phyloP scores from a whole-genome alignment of 30 jellyfish, hydroid and myxozoan genomes.

The Chironex yamaguchii region DNA sequence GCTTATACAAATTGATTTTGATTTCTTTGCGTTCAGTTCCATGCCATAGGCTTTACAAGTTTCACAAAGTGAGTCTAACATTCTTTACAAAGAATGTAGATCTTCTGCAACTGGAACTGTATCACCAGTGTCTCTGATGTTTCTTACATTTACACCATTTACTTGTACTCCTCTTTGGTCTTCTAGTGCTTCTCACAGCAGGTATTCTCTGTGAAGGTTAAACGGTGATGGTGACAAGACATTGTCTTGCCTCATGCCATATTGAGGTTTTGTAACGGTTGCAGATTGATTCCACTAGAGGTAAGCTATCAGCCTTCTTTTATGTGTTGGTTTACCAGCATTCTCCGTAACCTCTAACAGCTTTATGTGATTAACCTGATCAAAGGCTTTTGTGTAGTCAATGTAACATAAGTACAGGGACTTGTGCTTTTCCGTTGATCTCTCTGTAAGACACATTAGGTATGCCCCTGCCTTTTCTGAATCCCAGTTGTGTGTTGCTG shows the following conservation, averaged over 20 bases:
- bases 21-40: too few species aligned
- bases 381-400: constrained; percentile 55
- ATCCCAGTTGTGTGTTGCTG: too few species aligned
- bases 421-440: too few species aligned
- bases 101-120: too few species aligned
- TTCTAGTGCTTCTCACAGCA: constrained; percentile 27
- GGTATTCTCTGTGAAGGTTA: constrained; percentile 27
- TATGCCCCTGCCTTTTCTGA: too few species aligned
- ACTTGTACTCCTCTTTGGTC: constrained; percentile 14
- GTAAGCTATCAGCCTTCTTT: constrained; percentile 25
- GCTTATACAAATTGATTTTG: too few species aligned
- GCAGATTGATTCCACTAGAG: constrained; percentile 63
- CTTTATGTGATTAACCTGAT: constrained; percentile 33
- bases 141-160: constrained; percentile 1
- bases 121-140: constrained; percentile 35
- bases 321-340: not conserved
- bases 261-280: constrained; percentile 8
- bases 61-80: too few species aligned
- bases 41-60: too few species aligned
- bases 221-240: constrained; percentile 39
- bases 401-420: constrained; percentile 13
- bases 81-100: too few species aligned
- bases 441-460: too few species aligned
- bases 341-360: constrained; percentile 8
- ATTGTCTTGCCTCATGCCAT: constrained; percentile 55